Conservation (phyloP, 2,113 vertebrate species). For the Nettapus auritus region DNA sequence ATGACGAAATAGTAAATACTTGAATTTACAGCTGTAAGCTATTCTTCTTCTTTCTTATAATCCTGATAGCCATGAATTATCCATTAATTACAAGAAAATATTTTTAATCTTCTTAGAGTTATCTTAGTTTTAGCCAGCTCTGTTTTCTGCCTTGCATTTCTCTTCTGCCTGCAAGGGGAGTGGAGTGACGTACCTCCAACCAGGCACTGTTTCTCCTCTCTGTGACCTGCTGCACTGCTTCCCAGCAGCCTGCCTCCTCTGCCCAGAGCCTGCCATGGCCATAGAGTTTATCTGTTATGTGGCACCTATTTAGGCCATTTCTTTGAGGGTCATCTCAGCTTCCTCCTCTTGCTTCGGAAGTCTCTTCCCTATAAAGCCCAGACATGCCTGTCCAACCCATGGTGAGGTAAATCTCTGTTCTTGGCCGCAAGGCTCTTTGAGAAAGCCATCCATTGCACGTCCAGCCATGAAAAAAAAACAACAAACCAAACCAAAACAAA, state of each 20-base stretch:
- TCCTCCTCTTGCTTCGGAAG: not conserved
- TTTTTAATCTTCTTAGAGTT: slow-evolving; percentile 32
- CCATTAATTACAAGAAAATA: slow-evolving; percentile 27
- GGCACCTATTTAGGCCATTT: not conserved
- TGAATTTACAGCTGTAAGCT: slow-evolving; percentile 1
- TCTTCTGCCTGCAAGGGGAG: not conserved
- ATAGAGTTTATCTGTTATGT: not conserved
- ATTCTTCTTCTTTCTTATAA: slow-evolving; percentile 6
- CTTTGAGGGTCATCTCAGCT: not conserved
- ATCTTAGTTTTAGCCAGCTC: not conserved
- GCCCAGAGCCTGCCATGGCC: fast-evolving
- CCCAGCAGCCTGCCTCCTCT: not conserved
- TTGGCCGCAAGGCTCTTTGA: not conserved
- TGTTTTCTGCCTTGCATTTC: not conserved
- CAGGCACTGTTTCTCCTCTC: not conserved
- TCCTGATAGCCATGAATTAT: slow-evolving; percentile 16
- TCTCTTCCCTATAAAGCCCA: not conserved
- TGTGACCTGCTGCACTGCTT: not conserved
- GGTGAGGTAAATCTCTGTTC: not conserved
- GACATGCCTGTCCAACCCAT: not conserved
- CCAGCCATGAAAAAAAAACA: slow-evolving; percentile 32
- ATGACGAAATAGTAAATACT: not conserved
- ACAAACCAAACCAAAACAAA: not conserved
- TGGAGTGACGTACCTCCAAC: not conserved
- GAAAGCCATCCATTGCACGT: not conserved